Evolutionary conservation across 2,797 vertebrate genomes (phyloP).

Genomic region (Nyctalus aviator): DNA sequence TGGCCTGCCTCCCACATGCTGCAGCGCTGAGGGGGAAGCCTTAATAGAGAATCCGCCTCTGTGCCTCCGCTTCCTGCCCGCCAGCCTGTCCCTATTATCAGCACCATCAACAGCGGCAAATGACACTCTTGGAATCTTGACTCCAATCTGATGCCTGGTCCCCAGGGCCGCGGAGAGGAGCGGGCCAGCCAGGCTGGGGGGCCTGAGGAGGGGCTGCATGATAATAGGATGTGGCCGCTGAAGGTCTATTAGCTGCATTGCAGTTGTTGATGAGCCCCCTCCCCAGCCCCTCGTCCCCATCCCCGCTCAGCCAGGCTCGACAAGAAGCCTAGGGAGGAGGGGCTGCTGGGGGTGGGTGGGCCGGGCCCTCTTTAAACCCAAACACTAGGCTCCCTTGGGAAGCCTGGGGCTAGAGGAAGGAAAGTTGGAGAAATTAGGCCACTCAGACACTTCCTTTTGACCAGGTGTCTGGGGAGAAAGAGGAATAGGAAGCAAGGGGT

Average conservation of each 20-base stretch:
- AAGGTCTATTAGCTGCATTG: slow-evolving; percentile 74
- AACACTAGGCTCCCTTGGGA: background rate
- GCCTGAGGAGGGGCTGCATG: slow-evolving; percentile 51
- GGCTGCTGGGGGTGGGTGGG: background rate
- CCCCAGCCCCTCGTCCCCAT: background rate
- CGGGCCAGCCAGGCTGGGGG: slow-evolving; percentile 70
- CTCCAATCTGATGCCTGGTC: slow-evolving; percentile 85
- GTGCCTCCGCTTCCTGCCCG: slow-evolving; percentile 41
- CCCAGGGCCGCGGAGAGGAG: slow-evolving; percentile 72
- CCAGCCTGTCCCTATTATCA: slow-evolving; percentile 81
- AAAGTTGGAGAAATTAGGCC: slow-evolving; percentile 14
- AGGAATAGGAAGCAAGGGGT: background rate
- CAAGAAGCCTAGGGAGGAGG: background rate
- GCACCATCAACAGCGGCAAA: slow-evolving; percentile 82
- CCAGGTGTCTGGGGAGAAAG: background rate
- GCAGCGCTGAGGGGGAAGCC: slow-evolving; percentile 63
- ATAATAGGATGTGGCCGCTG: slow-evolving; percentile 80
- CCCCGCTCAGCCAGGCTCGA: slow-evolving; percentile 31
- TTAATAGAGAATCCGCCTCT: slow-evolving; percentile 82
- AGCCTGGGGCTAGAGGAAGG: background rate
- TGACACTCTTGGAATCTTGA: slow-evolving; percentile 84
- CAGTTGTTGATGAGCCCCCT: slow-evolving; percentile 63
- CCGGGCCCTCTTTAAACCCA: background rate
- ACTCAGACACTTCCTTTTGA: slow-evolving; percentile 5
- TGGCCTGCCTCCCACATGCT: slow-evolving; percentile 27